Evolutionary conservation across 2,888 invertebrate genomes (phyloP).

Genomic region (Morpho deidamia): DNA sequence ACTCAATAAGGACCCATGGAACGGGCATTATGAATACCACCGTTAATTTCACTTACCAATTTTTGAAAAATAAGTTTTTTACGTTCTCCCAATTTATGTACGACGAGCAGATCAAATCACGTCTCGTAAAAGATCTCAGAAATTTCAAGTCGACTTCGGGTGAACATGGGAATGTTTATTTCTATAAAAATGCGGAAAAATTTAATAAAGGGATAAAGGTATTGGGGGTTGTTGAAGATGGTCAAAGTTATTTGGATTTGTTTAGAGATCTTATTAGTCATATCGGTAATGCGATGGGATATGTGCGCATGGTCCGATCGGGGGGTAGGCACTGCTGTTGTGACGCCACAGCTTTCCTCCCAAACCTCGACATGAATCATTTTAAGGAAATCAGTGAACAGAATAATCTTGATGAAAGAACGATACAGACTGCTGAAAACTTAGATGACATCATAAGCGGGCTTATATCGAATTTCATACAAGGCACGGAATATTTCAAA

Average conservation of each 20-base stretch:
- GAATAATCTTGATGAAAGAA: constrained; percentile 77
- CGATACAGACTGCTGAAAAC: constrained; percentile 82
- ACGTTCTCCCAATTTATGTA: constrained; percentile 98
- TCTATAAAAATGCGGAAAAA: constrained; percentile 94
- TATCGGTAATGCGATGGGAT: constrained; percentile 98
- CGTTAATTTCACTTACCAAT: constrained; percentile 95
- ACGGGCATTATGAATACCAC: constrained; percentile 97
- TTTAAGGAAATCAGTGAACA: constrained; percentile 82
- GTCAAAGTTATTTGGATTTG: constrained; percentile 93
- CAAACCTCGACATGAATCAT: constrained; percentile 81
- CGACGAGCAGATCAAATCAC: constrained; percentile 98
- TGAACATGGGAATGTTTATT: constrained; percentile 83
- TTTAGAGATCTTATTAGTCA: constrained; percentile 95
- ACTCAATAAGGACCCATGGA: constrained; percentile 97
- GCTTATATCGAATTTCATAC: constrained; percentile 89
- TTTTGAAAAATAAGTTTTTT: constrained; percentile 93
- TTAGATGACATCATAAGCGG: constrained; percentile 88
- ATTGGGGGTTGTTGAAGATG: constrained; percentile 88
- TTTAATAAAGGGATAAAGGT: constrained; percentile 95
- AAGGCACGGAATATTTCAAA: constrained; percentile 93
- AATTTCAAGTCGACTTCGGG: constrained; percentile 87
- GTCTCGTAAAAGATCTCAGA: constrained; percentile 92
- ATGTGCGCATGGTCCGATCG: constrained; percentile 94
- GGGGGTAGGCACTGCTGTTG: constrained; percentile 96
- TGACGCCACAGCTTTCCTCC: constrained; percentile 93